Conservation (phyloP, 1,140 invertebrate genomes). For the Philopotamus ludificatus region DNA sequence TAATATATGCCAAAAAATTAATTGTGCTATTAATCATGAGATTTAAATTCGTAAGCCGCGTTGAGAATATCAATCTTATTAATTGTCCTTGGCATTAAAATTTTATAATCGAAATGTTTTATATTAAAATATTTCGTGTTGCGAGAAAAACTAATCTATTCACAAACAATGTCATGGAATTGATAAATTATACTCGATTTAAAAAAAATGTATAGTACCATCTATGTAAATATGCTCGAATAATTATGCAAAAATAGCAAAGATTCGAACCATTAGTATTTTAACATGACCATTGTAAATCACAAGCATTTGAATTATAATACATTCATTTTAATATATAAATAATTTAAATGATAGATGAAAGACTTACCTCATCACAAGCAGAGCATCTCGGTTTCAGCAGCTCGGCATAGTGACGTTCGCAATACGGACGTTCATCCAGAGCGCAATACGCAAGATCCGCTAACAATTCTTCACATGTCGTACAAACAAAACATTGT, state of each 20-base stretch:
- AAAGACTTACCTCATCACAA: conserved; percentile 92
- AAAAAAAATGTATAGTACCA: background rate
- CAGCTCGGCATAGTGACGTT: conserved; percentile 90
- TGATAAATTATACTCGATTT: background rate
- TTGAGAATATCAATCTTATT: background rate
- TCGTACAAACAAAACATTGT: conserved; percentile 80
- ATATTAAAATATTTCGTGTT: background rate
- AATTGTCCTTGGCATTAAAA: background rate
- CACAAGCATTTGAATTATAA: background rate
- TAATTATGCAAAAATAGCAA: background rate
- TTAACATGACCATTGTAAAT: background rate
- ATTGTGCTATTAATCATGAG: no score
- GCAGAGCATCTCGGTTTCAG: conserved; percentile 88
- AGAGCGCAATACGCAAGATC: conserved; percentile 91
- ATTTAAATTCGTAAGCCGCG: background rate
- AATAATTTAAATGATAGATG: background rate
- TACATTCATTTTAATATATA: background rate
- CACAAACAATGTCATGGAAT: background rate
- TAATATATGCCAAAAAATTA: no score
- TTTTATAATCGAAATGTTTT: background rate
- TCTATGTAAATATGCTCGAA: background rate
- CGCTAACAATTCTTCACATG: conserved; percentile 84
- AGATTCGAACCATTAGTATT: background rate
- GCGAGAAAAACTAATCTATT: background rate
- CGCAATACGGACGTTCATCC: conserved; percentile 84